Evolutionary conservation across 2,888 invertebrate species (phyloP).

Genomic region (Nudaria mundana): DNA sequence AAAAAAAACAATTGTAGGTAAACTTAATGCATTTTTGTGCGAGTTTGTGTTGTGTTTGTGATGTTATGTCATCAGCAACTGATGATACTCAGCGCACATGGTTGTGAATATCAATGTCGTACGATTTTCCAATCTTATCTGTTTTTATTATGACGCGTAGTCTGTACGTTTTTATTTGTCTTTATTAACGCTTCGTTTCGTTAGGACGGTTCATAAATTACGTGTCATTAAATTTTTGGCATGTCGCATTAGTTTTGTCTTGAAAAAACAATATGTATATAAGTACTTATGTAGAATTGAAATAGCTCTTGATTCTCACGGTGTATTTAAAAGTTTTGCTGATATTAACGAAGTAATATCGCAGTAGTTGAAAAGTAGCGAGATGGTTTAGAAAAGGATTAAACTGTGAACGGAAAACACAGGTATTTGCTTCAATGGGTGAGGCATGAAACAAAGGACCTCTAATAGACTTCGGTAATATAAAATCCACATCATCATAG

Average conservation of each 20-base stretch:
- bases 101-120: conserved; percentile 50
- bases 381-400: too few relatives aligned
- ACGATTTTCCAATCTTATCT: conserved; percentile 67
- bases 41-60: conserved; percentile 16
- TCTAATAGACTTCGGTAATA: too few relatives aligned
- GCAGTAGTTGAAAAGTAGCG: too few relatives aligned
- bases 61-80: conserved; percentile 37
- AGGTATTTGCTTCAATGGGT: too few relatives aligned
- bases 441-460: too few relatives aligned
- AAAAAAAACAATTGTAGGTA: neutral
- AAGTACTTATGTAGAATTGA: too few relatives aligned
- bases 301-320: too few relatives aligned
- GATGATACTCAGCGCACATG: conserved; percentile 23
- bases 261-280: too few relatives aligned
- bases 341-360: too few relatives aligned
- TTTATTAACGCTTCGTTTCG: conserved; percentile 4
- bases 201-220: neutral
- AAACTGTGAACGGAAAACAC: too few relatives aligned
- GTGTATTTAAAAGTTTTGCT: too few relatives aligned
- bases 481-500: too few relatives aligned
- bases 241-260: neutral
- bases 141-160: conserved; percentile 38
- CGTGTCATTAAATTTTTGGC: conserved; percentile 2
- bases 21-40: conserved; percentile 1
- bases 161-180: conserved; percentile 15